Conservation (phyloP, 1,140 invertebrate species). For the Drosophila teissieri region DNA sequence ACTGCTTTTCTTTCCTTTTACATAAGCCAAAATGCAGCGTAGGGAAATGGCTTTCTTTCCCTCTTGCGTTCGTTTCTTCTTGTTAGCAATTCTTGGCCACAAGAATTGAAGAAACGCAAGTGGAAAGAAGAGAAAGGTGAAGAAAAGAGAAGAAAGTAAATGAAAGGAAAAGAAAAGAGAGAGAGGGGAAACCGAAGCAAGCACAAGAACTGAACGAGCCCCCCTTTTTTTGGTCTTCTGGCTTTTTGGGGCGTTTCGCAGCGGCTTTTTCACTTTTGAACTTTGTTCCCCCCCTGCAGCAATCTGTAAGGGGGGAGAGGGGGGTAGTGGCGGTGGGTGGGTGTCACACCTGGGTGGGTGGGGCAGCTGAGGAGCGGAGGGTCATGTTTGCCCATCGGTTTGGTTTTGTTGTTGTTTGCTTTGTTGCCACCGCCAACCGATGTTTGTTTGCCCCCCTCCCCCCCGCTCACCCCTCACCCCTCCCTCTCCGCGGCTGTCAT, state of each 20-base stretch:
- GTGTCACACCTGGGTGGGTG: not conserved
- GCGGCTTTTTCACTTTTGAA: slow-evolving; percentile 73
- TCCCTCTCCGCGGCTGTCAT: slow-evolving; percentile 55
- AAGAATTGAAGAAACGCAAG: slow-evolving; percentile 15
- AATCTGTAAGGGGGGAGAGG: slow-evolving; percentile 12
- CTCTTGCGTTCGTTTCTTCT: not conserved
- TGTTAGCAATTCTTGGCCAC: slow-evolving; percentile 43
- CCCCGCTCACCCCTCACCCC: slow-evolving; percentile 1
- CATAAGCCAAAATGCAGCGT: slow-evolving; percentile 41
- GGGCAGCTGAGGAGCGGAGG: too few species aligned
- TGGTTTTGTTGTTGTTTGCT: slow-evolving; percentile 53
- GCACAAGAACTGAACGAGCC: slow-evolving; percentile 56
- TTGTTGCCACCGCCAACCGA: slow-evolving; percentile 44
- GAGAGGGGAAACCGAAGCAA: not conserved
- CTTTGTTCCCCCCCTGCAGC: slow-evolving; percentile 24
- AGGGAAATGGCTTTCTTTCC: slow-evolving; percentile 8
- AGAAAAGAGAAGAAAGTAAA: not conserved
- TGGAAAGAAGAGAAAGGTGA: not conserved
- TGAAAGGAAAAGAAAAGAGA: not conserved
- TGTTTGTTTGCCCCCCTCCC: slow-evolving; percentile 34
- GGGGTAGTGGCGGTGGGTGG: slow-evolving; percentile 9
- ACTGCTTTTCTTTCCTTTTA: slow-evolving; percentile 34
- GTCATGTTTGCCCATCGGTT: slow-evolving; percentile 39
- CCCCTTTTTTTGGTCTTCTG: slow-evolving; percentile 51
- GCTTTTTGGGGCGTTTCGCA: slow-evolving; percentile 38